Percentiles rank a stretch among this genome's conserved stretches.
Evolutionary conservation across 92 coral and sea anemone genomes (phyloP).

Genomic region (Hydrozoanthus gracilis): DNA sequence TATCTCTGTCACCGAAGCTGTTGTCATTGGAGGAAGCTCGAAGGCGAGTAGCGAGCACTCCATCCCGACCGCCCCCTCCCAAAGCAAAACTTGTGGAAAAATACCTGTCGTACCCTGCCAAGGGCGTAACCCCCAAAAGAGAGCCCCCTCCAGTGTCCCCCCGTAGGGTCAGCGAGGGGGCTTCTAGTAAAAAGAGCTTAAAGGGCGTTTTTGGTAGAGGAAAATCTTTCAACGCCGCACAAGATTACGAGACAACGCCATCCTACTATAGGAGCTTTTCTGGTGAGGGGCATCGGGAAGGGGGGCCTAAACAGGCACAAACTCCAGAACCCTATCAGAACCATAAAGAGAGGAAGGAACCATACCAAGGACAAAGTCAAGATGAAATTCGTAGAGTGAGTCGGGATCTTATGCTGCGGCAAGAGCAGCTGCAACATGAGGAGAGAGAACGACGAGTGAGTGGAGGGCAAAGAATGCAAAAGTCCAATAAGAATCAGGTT

Average conservation of each 20-base stretch:
- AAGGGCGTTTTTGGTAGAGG: conserved; percentile 68
- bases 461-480: neutral
- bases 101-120: conserved; percentile 54
- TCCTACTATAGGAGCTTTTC: conserved; percentile 65
- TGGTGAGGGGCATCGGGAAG: conserved; percentile 17
- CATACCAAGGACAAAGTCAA: neutral
- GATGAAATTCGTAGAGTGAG: neutral
- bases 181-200: conserved; percentile 60
- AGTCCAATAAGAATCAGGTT: neutral
- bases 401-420: neutral
- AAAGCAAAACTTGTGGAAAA: conserved; percentile 52
- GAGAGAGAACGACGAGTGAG: neutral
- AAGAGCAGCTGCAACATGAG: neutral
- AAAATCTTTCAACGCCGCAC: conserved; percentile 64
- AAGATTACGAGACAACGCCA: conserved; percentile 68
- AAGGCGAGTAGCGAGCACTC: conserved; percentile 77
- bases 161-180: conserved; percentile 56
- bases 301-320: neutral
- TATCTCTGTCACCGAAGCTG: conserved; percentile 94
- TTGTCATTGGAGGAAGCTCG: conserved; percentile 96
- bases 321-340: conserved; percentile 29
- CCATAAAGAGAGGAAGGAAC: conserved; percentile 25
- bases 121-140: conserved; percentile 49
- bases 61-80: conserved; percentile 67
- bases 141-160: conserved; percentile 59